phyloP scores from a whole-genome alignment of 1,140 invertebrate species.

The Ips nitidus region DNA sequence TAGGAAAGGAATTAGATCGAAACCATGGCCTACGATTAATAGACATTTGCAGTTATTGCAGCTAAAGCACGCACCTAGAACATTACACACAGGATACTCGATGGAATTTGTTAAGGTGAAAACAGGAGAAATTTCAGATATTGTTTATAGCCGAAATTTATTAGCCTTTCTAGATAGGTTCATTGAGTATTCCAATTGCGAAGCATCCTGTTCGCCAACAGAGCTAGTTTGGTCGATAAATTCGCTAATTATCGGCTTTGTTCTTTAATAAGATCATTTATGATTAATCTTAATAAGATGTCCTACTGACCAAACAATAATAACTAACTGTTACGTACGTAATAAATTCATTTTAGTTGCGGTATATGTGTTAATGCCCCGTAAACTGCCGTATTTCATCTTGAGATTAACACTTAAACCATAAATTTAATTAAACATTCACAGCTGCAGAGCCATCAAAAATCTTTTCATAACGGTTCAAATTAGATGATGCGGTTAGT shows the following conservation, averaged over 20 bases:
- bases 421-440: constrained; percentile 16
- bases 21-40: constrained; percentile 19
- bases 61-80: constrained; percentile 1
- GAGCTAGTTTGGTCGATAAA: too few species aligned
- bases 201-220: too few species aligned
- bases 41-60: constrained; percentile 19
- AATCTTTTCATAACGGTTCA: too few species aligned
- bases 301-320: constrained; percentile 23
- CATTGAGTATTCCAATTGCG: too few species aligned
- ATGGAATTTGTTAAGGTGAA: constrained; percentile 18
- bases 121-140: constrained; percentile 9
- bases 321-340: constrained; percentile 13
- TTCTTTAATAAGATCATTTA: neutral
- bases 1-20: constrained; percentile 26
- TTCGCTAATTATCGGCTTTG: too few species aligned
- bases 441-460: neutral
- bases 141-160: constrained; percentile 1
- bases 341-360: neutral
- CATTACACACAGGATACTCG: constrained; percentile 5
- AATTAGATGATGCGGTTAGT: too few species aligned
- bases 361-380: constrained; percentile 4
- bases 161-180: neutral
- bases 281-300: constrained; percentile 10
- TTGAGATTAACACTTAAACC: neutral
- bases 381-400: constrained; percentile 1